A percentile compares a stretch with the other conserved stretches of the same genome.
Conservation (phyloP, 1,140 invertebrate genomes). For the Drosophila cardini region DNA sequence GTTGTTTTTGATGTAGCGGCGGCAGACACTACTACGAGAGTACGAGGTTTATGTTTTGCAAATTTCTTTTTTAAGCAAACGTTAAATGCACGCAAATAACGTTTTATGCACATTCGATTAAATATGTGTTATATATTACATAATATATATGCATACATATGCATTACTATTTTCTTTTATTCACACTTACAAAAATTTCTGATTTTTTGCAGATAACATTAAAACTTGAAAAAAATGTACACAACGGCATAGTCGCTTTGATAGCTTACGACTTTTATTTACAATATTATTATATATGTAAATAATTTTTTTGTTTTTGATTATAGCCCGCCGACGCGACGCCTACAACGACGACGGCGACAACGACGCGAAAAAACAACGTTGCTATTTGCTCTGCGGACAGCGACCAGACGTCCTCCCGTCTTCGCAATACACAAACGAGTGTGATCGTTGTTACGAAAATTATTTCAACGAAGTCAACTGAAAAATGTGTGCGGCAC, state of each 20-base stretch:
- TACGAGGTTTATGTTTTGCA: slow-evolving; percentile 16
- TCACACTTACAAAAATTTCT: slow-evolving; percentile 42
- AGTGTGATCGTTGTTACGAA: slow-evolving; percentile 84
- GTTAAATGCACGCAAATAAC: slow-evolving; percentile 4
- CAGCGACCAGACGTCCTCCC: slow-evolving; percentile 73
- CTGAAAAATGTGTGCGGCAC: slow-evolving; percentile 74
- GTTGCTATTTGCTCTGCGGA: slow-evolving; percentile 55
- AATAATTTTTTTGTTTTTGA: slow-evolving; percentile 39
- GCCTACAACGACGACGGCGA: slow-evolving; percentile 49
- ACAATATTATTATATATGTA: slow-evolving; percentile 22
- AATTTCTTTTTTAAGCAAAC: slow-evolving; percentile 27
- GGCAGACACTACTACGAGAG: neutral
- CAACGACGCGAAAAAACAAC: slow-evolving; percentile 50
- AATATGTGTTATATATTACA: no score
- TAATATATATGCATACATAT: slow-evolving; percentile 4
- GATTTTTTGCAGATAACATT: slow-evolving; percentile 13
- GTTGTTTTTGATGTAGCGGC: slow-evolving; percentile 17
- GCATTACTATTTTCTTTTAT: neutral
- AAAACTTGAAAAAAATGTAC: slow-evolving; percentile 40
- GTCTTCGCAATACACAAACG: slow-evolving; percentile 82
- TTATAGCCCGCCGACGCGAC: slow-evolving; percentile 50
- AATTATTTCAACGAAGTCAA: slow-evolving; percentile 84
- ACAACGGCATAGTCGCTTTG: slow-evolving; percentile 27
- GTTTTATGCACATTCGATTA: neutral
- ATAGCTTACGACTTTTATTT: slow-evolving; percentile 17